These are phyloP conservation scores for Anolis sagrei DNA, from an alignment of 2,113 vertebrate species.

Conservation along the genomic window DNA sequence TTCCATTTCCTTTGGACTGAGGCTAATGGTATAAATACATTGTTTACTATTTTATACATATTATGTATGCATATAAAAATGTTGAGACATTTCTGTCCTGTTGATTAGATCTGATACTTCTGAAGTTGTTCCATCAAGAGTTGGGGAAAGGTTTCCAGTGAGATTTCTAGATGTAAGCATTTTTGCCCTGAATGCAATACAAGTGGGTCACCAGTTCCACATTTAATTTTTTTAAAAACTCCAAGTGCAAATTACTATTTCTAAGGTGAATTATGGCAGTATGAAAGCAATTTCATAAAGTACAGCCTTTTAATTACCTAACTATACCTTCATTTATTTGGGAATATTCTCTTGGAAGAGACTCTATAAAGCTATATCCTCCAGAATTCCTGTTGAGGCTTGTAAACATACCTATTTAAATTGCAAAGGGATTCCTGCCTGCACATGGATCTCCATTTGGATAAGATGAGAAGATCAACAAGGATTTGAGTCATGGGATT, in stretches of 20 bases:
- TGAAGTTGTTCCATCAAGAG: neutral
- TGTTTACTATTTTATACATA: neutral
- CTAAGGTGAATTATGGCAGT: neutral
- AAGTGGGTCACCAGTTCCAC: too few species aligned
- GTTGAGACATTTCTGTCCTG: neutral
- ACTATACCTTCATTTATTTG: neutral
- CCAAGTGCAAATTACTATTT: neutral
- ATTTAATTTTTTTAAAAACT: neutral
- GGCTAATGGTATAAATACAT: too few species aligned
- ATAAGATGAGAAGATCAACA: neutral
- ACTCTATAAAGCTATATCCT: neutral
- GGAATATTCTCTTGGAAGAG: neutral
- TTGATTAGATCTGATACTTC: neutral
- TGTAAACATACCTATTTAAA: slow-evolving; percentile 3
- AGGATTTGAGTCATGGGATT: slow-evolving; percentile 17
- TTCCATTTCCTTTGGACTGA: neutral
- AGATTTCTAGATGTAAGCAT: neutral
- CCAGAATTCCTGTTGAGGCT: slow-evolving; percentile 21
- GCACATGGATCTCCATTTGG: neutral
- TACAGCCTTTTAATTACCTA: neutral
- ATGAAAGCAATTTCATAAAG: neutral
- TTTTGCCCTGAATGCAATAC: neutral
- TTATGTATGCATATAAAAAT: neutral
- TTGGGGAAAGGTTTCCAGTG: neutral
- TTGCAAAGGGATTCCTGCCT: neutral